phyloP scores from a whole-genome alignment of 2,797 vertebrate genomes.

The Trichosurus vulpecula region DNA sequence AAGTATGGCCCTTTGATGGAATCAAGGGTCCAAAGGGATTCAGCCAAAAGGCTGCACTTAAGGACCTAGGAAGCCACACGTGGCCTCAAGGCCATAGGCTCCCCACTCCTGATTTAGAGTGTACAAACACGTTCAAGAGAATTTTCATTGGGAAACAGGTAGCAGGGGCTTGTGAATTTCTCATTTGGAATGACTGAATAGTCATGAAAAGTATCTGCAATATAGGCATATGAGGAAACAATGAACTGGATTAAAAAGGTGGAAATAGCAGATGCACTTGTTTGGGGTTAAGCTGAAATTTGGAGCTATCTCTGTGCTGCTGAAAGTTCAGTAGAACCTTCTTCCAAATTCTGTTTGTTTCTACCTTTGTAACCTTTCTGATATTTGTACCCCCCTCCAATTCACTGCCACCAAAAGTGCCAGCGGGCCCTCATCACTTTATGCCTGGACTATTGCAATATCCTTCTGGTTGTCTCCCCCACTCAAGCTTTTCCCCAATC shows the following conservation, averaged over 20 bases:
- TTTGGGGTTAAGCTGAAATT: background rate
- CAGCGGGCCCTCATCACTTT: too few species aligned
- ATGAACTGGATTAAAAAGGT: constrained; percentile 13
- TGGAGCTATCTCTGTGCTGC: constrained; percentile 6
- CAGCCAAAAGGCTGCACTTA: too few species aligned
- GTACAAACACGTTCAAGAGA: background rate
- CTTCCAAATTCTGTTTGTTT: background rate
- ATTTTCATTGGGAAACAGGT: fast-evolving
- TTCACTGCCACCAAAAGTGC: too few species aligned
- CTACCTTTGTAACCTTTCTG: constrained; percentile 1
- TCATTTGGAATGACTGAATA: background rate
- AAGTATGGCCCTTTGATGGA: too few species aligned
- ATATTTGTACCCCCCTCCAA: too few species aligned
- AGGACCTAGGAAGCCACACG: too few species aligned
- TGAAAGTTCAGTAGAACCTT: constrained; percentile 2
- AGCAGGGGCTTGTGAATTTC: background rate
- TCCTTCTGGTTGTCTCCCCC: too few species aligned
- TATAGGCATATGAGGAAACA: constrained; percentile 14
- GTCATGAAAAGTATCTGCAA: background rate
- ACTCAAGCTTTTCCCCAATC: too few species aligned
- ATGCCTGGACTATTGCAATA: too few species aligned
- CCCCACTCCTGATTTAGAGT: background rate
- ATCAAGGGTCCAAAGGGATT: too few species aligned
- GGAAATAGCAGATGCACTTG: background rate
- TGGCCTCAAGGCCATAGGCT: too few species aligned